Evolutionary conservation across 2,888 invertebrate species (phyloP).

Genomic region (Andricus quercusramuli): DNA sequence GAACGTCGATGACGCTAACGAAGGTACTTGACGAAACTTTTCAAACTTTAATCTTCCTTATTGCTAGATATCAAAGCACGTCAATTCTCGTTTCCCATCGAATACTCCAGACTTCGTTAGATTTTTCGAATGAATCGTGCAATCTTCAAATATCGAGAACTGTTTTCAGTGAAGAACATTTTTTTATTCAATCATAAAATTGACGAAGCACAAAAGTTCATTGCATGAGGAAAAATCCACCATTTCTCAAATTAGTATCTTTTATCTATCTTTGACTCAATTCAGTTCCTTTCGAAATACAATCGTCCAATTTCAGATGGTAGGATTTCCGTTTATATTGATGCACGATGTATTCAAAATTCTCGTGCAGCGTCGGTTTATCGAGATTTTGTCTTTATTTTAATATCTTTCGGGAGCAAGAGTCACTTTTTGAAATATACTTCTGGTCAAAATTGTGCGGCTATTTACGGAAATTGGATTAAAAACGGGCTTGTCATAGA

Average conservation of each 20-base stretch:
- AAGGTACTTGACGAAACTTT: conserved; percentile 85
- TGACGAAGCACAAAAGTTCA: neutral
- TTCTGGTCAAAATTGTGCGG: too few species aligned
- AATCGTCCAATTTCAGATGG: neutral
- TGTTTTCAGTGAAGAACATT: neutral
- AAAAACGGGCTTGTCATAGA: too few species aligned
- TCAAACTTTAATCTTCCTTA: conserved; percentile 16
- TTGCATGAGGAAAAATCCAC: neutral
- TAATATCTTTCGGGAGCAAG: neutral
- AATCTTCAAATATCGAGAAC: conserved; percentile 18
- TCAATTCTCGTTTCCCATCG: conserved; percentile 25
- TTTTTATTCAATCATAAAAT: conserved; percentile 1
- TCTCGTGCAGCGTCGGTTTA: conserved; percentile 2
- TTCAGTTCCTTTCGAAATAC: neutral
- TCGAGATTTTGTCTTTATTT: neutral
- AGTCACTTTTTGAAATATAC: neutral
- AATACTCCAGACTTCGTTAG: conserved; percentile 14
- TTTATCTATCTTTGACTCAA: neutral
- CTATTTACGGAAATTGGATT: too few species aligned
- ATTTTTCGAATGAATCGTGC: conserved; percentile 18
- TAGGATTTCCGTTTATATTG: neutral
- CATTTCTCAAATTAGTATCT: neutral
- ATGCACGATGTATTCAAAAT: neutral
- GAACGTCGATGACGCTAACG: conserved; percentile 94
- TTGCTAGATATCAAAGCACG: conserved; percentile 10